These are phyloP conservation scores for Epistrophella euchroma DNA, from an alignment of 2,888 invertebrate genomes.

Conservation along the genomic window DNA sequence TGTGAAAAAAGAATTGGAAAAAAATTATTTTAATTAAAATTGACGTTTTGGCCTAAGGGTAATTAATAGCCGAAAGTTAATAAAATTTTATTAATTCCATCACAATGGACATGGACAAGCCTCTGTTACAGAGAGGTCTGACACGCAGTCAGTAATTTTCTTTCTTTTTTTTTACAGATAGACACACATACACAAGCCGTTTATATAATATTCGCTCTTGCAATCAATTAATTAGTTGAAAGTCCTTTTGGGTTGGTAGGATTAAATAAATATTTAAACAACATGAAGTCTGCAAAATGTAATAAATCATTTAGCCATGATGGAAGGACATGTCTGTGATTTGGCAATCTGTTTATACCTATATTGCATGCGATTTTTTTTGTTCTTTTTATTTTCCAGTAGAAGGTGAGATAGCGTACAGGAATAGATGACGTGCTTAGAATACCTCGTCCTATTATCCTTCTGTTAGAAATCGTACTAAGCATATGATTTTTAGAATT, in stretches of 20 bases:
- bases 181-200: constrained; percentile 2
- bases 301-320: constrained; percentile 13
- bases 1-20: background rate
- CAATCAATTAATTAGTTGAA: constrained; percentile 15
- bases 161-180: background rate
- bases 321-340: constrained; percentile 7
- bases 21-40: constrained; percentile 16
- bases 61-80: constrained; percentile 13
- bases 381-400: too few relatives aligned
- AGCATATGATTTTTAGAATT: too few relatives aligned
- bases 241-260: background rate
- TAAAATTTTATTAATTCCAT: constrained; percentile 29
- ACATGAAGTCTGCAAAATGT: background rate
- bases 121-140: background rate
- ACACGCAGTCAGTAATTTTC: background rate
- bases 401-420: too few relatives aligned
- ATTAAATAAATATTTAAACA: background rate
- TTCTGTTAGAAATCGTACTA: too few relatives aligned
- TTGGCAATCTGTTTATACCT: background rate
- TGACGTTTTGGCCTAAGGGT: background rate
- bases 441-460: too few relatives aligned
- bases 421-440: too few relatives aligned
- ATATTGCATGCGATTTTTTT: background rate
- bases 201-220: constrained; percentile 3
- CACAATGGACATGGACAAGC: background rate